A percentile compares a stretch with the other conserved stretches of the same genome.
phyloP scores from a whole-genome alignment of 1,140 invertebrate species.

The Brachionus koreanus region DNA sequence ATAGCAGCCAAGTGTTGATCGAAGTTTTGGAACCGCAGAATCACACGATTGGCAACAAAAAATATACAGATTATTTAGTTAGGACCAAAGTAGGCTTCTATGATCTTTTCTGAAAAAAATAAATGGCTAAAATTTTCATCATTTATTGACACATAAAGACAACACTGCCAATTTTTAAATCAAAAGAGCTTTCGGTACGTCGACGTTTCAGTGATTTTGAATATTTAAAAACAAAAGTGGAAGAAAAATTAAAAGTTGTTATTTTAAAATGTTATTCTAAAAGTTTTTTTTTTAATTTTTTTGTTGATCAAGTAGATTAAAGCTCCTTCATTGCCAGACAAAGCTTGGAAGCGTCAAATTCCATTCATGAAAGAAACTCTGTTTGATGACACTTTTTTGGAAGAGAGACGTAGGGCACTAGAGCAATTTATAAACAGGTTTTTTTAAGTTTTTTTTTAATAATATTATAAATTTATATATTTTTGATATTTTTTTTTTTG shows the following conservation, averaged over 20 bases:
- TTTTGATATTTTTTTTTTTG: neutral
- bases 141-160: constrained; percentile 68
- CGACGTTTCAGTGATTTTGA: constrained; percentile 99
- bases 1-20: constrained; percentile 87
- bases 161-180: constrained; percentile 98
- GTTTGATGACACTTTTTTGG: constrained; percentile 99
- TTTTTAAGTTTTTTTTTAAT: neutral
- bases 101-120: too few relatives aligned
- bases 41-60: constrained; percentile 85
- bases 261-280: neutral
- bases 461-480: neutral
- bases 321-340: constrained; percentile 90
- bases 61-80: constrained; percentile 99
- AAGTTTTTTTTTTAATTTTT: constrained; percentile 46
- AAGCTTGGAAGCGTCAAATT: constrained; percentile 95
- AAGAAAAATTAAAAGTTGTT: constrained; percentile 94
- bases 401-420: constrained; percentile 92
- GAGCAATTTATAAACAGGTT: constrained; percentile 97
- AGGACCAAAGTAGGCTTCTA: constrained; percentile 81
- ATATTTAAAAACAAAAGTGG: constrained; percentile 95
- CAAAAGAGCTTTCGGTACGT: constrained; percentile 95
- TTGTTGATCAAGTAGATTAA: constrained; percentile 70
- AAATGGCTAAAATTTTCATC: neutral
- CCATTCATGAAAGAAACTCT: constrained; percentile 97
- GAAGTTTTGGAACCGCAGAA: constrained; percentile 97